phyloP scores from a whole-genome alignment of 2,888 invertebrate genomes.

The Drosophila paucipuncta region DNA sequence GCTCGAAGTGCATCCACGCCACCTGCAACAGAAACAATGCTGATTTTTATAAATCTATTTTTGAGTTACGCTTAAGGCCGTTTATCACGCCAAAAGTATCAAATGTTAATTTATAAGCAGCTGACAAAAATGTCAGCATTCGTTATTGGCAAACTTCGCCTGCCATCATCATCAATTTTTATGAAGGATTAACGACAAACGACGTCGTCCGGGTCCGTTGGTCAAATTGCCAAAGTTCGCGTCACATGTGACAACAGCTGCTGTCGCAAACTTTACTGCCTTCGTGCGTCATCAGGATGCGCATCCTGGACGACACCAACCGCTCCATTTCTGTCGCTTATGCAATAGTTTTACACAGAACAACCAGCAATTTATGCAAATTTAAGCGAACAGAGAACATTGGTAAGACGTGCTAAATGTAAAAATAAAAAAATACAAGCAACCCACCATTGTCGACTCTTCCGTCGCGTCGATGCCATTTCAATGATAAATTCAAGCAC shows the following conservation, averaged over 20 bases:
- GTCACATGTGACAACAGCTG: slow-evolving; percentile 66
- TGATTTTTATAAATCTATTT: slow-evolving; percentile 16
- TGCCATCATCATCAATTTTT: slow-evolving; percentile 77
- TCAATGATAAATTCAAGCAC: slow-evolving; percentile 69
- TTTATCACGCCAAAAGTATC: slow-evolving; percentile 36
- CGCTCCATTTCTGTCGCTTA: slow-evolving; percentile 25
- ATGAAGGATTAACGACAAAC: slow-evolving; percentile 76
- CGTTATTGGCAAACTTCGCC: slow-evolving; percentile 66
- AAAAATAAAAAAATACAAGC: slow-evolving; percentile 21
- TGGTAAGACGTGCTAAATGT: slow-evolving; percentile 64
- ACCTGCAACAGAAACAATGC: slow-evolving; percentile 87
- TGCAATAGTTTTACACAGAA: slow-evolving; percentile 60
- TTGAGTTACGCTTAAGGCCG: slow-evolving; percentile 14
- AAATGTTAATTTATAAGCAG: slow-evolving; percentile 67
- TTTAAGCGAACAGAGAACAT: slow-evolving; percentile 60
- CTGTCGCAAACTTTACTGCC: slow-evolving; percentile 47
- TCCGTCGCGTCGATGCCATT: slow-evolving; percentile 62
- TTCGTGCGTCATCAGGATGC: slow-evolving; percentile 48
- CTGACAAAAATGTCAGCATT: slow-evolving; percentile 64
- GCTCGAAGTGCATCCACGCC: slow-evolving; percentile 98
- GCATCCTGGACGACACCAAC: slow-evolving; percentile 21
- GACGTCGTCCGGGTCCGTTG: slow-evolving; percentile 32
- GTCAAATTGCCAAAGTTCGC: slow-evolving; percentile 70
- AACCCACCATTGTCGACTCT: slow-evolving; percentile 28
- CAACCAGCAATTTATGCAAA: slow-evolving; percentile 72